phyloP scores from a whole-genome alignment of 2,888 invertebrate species.

The Zygothrica quintamaculata region DNA sequence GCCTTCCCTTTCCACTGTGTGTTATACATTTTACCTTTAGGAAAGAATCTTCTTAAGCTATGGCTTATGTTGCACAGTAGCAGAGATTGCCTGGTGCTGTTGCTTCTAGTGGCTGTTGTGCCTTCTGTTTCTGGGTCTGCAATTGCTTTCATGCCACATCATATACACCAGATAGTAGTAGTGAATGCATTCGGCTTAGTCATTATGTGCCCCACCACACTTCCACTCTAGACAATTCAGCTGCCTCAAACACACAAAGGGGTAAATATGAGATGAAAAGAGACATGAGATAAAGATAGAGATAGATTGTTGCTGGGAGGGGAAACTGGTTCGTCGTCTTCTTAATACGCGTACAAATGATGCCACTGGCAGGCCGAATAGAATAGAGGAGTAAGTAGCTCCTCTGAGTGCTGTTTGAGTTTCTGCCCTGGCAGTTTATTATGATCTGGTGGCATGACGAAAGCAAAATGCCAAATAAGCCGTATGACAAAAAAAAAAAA shows the following conservation, averaged over 20 bases:
- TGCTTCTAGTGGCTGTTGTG: slow-evolving; percentile 9
- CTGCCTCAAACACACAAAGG: slow-evolving; percentile 10
- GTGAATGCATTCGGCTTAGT: slow-evolving; percentile 68
- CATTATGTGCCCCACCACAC: slow-evolving; percentile 46
- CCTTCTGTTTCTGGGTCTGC: slow-evolving; percentile 28
- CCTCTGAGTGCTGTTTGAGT: slow-evolving; percentile 34
- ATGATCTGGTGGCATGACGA: slow-evolving; percentile 62
- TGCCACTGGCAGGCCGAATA: slow-evolving; percentile 17
- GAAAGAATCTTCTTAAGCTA: slow-evolving; percentile 39
- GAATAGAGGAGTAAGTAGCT: slow-evolving; percentile 5
- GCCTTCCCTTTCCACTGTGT: not conserved
- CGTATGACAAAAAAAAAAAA: too few species aligned
- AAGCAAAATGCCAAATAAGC: slow-evolving; percentile 74
- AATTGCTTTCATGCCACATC: slow-evolving; percentile 27
- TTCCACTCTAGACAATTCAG: slow-evolving; percentile 42
- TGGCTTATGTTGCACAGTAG: slow-evolving; percentile 53
- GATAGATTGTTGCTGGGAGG: slow-evolving; percentile 4
- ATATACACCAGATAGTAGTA: slow-evolving; percentile 31
- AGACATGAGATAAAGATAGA: slow-evolving; percentile 10
- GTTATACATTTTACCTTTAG: not conserved
- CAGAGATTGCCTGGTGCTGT: slow-evolving; percentile 39
- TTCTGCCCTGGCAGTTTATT: slow-evolving; percentile 49
- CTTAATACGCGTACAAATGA: slow-evolving; percentile 45
- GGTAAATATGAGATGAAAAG: slow-evolving; percentile 9
- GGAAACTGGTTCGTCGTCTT: slow-evolving; percentile 48